These are phyloP conservation scores for Syngnathoides biaculeatus DNA, from an alignment of 2,113 vertebrate species.

Conservation along the genomic window DNA sequence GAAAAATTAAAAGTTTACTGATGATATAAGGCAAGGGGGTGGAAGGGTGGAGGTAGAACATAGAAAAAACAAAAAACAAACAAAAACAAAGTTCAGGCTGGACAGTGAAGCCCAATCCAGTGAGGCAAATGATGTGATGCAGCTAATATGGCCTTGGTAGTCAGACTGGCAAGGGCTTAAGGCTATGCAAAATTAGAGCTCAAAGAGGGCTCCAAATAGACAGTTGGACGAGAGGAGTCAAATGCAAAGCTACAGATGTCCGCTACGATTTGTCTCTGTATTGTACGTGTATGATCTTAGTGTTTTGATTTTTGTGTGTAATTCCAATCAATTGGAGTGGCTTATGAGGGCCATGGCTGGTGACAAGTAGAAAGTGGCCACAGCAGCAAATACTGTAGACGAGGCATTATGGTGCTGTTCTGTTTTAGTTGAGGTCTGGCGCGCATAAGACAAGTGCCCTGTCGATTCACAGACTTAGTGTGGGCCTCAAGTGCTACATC, in stretches of 20 bases:
- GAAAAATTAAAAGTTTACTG: neutral
- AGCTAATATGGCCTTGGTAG: constrained; percentile 4
- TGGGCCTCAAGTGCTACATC: constrained; percentile 19
- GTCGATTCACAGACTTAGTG: constrained; percentile 32
- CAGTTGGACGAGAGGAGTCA: neutral
- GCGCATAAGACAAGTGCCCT: constrained; percentile 57
- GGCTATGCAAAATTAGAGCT: neutral
- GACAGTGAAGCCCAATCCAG: constrained; percentile 29
- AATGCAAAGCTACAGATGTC: neutral
- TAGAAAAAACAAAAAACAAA: constrained; percentile 46
- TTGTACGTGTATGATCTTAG: neutral
- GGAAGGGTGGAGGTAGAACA: constrained; percentile 60
- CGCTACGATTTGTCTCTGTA: neutral
- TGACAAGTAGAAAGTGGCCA: constrained; percentile 56
- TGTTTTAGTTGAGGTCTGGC: constrained; percentile 52
- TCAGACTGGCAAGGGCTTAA: neutral
- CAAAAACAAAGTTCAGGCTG: constrained; percentile 34
- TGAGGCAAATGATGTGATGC: constrained; percentile 46
- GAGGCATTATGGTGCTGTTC: constrained; percentile 69
- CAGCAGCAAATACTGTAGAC: constrained; percentile 60
- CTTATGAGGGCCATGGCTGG: constrained; percentile 35
- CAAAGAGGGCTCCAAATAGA: neutral
- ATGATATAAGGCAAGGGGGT: constrained; percentile 32
- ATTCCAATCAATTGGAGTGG: constrained; percentile 17
- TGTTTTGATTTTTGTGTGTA: constrained; percentile 6